Base-by-base conservation (phyloP, 2,888 invertebrate genomes). In the Torymus aiolomorphi region DNA sequence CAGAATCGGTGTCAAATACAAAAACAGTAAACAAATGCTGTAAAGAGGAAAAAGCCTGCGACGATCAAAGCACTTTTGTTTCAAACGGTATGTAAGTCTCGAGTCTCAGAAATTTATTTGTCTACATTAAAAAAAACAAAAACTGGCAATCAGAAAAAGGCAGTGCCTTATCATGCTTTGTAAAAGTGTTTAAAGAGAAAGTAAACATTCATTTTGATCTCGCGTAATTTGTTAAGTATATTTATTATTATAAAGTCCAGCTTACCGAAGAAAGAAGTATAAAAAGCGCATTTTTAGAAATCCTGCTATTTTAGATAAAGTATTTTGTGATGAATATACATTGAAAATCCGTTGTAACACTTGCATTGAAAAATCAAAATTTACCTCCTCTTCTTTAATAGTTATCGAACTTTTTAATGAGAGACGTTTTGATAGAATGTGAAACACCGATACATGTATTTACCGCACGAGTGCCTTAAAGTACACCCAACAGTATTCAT, bases 401-500 rank as follows among this genome's bases (percentile, higher is more conserved):
- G 65, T 57, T 65, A 62, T 71, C 20, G 16, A 72, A 78, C 49
- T 76, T 80, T 80, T 81, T 78, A 12, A 56, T 74, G 12, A 52
- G 54, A 65, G 59, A 70, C 65, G 69, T 57, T 51, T 51, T 18
- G 42, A 81, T 71, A 56, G 42, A 54, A 63, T 31, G 66, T 12
- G 42, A 72, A 62, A 82, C 82, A 81, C 81, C 80, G 79, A 83
- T 83, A 78, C 74, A 82, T 84, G 83, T 85, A 85, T 87, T 86
- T 86, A 80, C 78, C 84, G 88, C 88, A 88, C 88, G 88, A 87
- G 88, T 89, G 88, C 88, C 88, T 88, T 89, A 88, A 87, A 83
- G 85, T 86, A 86, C 86, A 87, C 84, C 84, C 69, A 83, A 84
- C 84, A 85, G 85, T 85, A 85, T 85, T 84, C 84, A 82, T 84